A percentile compares a stretch with the other conserved stretches of the same genome.
These are phyloP conservation scores for Notodonta ziczac DNA, from an alignment of 2,888 invertebrate genomes.

Conservation along the genomic window DNA sequence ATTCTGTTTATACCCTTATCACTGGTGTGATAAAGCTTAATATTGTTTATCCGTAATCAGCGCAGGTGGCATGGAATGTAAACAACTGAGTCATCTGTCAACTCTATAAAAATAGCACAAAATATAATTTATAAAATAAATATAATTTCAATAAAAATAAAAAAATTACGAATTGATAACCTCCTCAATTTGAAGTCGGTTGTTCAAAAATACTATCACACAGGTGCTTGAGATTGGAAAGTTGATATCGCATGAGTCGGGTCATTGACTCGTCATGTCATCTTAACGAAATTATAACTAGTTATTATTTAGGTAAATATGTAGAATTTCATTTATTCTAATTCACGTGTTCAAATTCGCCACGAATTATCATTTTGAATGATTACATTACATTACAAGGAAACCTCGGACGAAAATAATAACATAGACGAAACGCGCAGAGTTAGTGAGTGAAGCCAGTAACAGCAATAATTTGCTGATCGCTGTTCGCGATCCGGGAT, in stretches of 20 bases:
- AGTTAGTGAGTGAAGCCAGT: too few relatives aligned
- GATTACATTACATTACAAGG: background rate
- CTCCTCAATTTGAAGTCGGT: too few relatives aligned
- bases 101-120: background rate
- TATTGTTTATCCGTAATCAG: background rate
- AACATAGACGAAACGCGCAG: too few relatives aligned
- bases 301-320: too few relatives aligned
- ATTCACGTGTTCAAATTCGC: too few relatives aligned
- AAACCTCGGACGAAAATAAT: too few relatives aligned
- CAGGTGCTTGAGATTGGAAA: background rate
- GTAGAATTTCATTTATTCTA: too few relatives aligned
- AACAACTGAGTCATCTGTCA: background rate
- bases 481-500: too few relatives aligned
- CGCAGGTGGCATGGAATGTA: background rate
- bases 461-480: too few relatives aligned
- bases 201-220: background rate
- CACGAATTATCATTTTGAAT: background rate
- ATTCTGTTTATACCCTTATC: constrained; percentile 1
- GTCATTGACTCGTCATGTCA: constrained; percentile 2
- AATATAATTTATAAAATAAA: background rate
- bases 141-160: too few relatives aligned
- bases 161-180: too few relatives aligned
- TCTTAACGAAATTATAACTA: constrained; percentile 2
- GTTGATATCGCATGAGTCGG: background rate
- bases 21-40: background rate